phyloP scores from a whole-genome alignment of 1,140 invertebrate species.

The Hyphantria cunea region DNA sequence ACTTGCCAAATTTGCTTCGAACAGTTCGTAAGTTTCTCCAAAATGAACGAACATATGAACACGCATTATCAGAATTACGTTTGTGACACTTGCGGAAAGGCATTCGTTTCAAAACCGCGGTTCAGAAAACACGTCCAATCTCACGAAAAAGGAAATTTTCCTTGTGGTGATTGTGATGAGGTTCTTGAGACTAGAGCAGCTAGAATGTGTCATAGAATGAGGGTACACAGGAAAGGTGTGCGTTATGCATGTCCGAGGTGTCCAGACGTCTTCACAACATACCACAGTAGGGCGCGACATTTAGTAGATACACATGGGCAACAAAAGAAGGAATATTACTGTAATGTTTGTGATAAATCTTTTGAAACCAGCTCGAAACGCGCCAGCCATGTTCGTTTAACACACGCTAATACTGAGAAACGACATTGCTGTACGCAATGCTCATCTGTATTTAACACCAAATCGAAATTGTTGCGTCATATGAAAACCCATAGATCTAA shows the following conservation, averaged over 20 bases:
- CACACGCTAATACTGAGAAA: slow-evolving; percentile 47
- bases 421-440: slow-evolving; percentile 52
- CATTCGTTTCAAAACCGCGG: slow-evolving; percentile 82
- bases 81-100: slow-evolving; percentile 85
- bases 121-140: slow-evolving; percentile 82
- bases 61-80: slow-evolving; percentile 82
- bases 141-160: slow-evolving; percentile 83
- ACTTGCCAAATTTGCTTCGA: slow-evolving; percentile 59
- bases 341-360: slow-evolving; percentile 48
- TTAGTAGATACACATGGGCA: slow-evolving; percentile 59
- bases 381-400: slow-evolving; percentile 44
- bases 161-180: slow-evolving; percentile 91
- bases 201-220: slow-evolving; percentile 59
- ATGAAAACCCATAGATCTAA: slow-evolving; percentile 40
- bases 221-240: slow-evolving; percentile 58
- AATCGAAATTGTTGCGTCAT: slow-evolving; percentile 52
- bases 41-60: slow-evolving; percentile 74
- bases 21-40: slow-evolving; percentile 53
- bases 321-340: slow-evolving; percentile 47
- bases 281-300: slow-evolving; percentile 63
- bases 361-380: slow-evolving; percentile 64
- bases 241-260: slow-evolving; percentile 72
- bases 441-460: slow-evolving; percentile 41
- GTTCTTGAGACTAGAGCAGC: slow-evolving; percentile 79
- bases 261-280: slow-evolving; percentile 63